Percentiles rank a stretch among this genome's conserved stretches.
These are phyloP conservation scores for Hiodon tergisus DNA, from an alignment of 2,113 vertebrate genomes.

Conservation along the genomic window DNA sequence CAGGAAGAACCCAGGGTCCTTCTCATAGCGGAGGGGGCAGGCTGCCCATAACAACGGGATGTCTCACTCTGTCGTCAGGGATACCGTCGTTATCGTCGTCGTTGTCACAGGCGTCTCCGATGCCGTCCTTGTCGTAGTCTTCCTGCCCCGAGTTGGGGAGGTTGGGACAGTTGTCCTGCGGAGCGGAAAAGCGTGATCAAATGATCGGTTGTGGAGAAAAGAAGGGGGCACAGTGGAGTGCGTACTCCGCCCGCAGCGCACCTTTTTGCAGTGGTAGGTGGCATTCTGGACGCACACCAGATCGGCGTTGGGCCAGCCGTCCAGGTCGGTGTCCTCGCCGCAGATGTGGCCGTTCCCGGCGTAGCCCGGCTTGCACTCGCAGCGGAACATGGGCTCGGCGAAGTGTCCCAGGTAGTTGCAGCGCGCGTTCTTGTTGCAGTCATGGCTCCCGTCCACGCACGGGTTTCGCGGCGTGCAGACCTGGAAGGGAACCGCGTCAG, in stretches of 20 bases:
- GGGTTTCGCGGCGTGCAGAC: slow-evolving; percentile 90
- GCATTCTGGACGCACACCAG: slow-evolving; percentile 88
- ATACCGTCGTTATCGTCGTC: slow-evolving; percentile 94
- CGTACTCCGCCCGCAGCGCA: slow-evolving; percentile 46
- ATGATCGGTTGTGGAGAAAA: no score
- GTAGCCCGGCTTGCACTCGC: slow-evolving; percentile 93
- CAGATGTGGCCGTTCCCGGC: slow-evolving; percentile 93
- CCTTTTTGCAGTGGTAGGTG: slow-evolving; percentile 97
- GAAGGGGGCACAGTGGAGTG: no score
- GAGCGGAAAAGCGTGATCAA: slow-evolving; percentile 8
- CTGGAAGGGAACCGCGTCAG: slow-evolving; percentile 47
- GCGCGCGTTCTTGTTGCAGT: slow-evolving; percentile 92
- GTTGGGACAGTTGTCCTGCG: slow-evolving; percentile 89
- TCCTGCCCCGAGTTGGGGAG: slow-evolving; percentile 57
- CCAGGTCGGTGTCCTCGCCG: slow-evolving; percentile 89
- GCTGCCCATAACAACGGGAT: background rate
- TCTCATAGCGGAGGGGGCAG: no score
- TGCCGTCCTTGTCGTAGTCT: slow-evolving; percentile 93
- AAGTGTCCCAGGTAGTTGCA: slow-evolving; percentile 93
- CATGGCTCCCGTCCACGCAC: slow-evolving; percentile 84
- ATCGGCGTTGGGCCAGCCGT: slow-evolving; percentile 90
- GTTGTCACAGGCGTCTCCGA: slow-evolving; percentile 88
- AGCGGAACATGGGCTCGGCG: slow-evolving; percentile 92
- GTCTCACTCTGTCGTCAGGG: slow-evolving; percentile 84
- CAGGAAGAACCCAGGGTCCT: background rate